Evolutionary conservation across 1,140 invertebrate species (phyloP).

Genomic region (Drosophila ficusphila): DNA sequence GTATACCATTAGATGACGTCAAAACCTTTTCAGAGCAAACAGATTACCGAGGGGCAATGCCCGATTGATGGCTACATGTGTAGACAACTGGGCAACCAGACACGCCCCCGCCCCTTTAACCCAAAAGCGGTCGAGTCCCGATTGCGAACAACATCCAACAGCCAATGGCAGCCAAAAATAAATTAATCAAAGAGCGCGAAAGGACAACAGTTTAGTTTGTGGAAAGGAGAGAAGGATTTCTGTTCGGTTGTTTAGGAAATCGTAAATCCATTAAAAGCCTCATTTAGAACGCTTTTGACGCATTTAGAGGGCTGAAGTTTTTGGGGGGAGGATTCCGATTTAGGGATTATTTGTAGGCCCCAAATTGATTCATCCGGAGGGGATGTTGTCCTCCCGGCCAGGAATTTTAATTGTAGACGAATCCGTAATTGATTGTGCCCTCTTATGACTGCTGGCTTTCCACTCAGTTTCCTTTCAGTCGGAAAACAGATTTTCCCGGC

Average conservation of each 20-base stretch:
- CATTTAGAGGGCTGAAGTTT: constrained; percentile 33
- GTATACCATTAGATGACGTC: constrained; percentile 9
- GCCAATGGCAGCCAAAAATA: constrained; percentile 47
- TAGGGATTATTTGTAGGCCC: constrained; percentile 52
- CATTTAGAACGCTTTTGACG: constrained; percentile 76
- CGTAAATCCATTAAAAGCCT: constrained; percentile 79
- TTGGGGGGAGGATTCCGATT: not conserved
- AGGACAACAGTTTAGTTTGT: constrained; percentile 51
- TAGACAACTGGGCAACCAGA: constrained; percentile 34
- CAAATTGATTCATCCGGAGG: constrained; percentile 29
- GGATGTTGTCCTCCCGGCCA: constrained; percentile 1
- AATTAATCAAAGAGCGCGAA: constrained; percentile 75
- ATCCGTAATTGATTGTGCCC: constrained; percentile 54
- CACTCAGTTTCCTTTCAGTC: constrained; percentile 30
- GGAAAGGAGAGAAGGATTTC: not conserved
- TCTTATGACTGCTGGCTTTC: constrained; percentile 43
- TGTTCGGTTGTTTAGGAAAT: constrained; percentile 48
- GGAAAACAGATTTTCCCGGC: constrained; percentile 37
- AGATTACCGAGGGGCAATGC: constrained; percentile 42
- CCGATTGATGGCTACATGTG: constrained; percentile 65
- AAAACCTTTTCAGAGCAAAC: constrained; percentile 25
- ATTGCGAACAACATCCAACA: not conserved
- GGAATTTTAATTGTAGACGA: constrained; percentile 49
- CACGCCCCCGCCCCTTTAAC: not conserved
- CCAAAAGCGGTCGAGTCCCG: not conserved